phyloP scores from a whole-genome alignment of 2,888 invertebrate genomes.

The Gandaritis pyraliata region DNA sequence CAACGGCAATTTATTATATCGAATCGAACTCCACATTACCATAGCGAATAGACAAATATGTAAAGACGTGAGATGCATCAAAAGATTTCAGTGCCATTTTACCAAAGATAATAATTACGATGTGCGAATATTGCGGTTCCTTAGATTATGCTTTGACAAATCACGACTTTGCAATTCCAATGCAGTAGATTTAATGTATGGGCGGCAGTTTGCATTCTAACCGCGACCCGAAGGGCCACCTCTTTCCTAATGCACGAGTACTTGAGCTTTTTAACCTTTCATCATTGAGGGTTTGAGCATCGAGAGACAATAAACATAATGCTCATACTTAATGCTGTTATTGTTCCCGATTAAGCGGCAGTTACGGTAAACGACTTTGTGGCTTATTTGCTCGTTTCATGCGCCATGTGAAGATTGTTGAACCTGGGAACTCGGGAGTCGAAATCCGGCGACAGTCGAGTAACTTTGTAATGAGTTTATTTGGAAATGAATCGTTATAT shows the following conservation, averaged over 20 bases:
- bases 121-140: constrained; percentile 84
- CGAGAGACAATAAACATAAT: constrained; percentile 80
- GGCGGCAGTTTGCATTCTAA: constrained; percentile 84
- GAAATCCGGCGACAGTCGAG: background rate
- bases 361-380: constrained; percentile 37
- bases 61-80: constrained; percentile 41
- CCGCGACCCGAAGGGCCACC: constrained; percentile 82
- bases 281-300: constrained; percentile 78
- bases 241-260: constrained; percentile 85
- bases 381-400: constrained; percentile 19
- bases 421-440: constrained; percentile 2
- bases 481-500: too few species aligned
- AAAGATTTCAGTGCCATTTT: constrained; percentile 79
- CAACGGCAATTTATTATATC: constrained; percentile 38
- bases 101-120: constrained; percentile 83
- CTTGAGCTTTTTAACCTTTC: constrained; percentile 85
- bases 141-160: constrained; percentile 85
- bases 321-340: constrained; percentile 68
- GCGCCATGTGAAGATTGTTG: constrained; percentile 22
- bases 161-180: constrained; percentile 85
- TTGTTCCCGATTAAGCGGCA: constrained; percentile 63
- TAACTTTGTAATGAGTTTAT: background rate
- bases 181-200: constrained; percentile 84
- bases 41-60: constrained; percentile 35
- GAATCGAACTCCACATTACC: constrained; percentile 30